Conservation (phyloP, 23 tunicate genomes). For the Styela clava region DNA sequence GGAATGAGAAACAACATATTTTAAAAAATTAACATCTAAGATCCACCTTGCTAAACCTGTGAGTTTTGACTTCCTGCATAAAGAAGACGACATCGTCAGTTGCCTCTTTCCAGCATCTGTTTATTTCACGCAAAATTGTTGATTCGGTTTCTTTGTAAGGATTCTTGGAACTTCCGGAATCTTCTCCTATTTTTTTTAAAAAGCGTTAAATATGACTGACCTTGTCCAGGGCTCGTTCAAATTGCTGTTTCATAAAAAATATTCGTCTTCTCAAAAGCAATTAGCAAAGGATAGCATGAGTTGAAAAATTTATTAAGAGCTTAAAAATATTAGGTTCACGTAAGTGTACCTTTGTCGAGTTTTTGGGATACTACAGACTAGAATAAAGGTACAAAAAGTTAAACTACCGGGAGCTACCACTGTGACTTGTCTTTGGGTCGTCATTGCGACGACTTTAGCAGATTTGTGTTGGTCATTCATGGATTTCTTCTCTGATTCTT, state of each 20-base stretch:
- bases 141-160: constrained; percentile 56
- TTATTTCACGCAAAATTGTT: constrained; percentile 31
- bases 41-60: constrained; percentile 57
- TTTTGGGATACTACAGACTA: no score
- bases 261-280: no score
- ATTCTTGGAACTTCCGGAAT: not conserved
- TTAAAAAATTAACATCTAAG: no score
- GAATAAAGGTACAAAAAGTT: no score
- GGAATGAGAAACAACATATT: no score
- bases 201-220: no score
- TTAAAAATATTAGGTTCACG: no score
- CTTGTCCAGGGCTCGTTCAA: no score
- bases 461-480: constrained; percentile 7
- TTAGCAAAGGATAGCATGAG: no score
- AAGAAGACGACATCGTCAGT: constrained; percentile 40
- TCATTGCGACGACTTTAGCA: not conserved
- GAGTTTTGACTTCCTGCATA: constrained; percentile 38
- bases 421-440: constrained; percentile 24
- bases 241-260: no score
- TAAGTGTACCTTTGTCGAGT: no score
- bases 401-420: constrained; percentile 31
- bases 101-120: constrained; percentile 62
- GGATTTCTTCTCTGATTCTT: constrained; percentile 22
- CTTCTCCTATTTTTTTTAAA: constrained; percentile 15
- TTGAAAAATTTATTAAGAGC: no score